Evolutionary conservation across 2,797 vertebrate genomes (phyloP), one percentile per base, ranked within the genome.

Genomic region (Sebastes iracundus): DNA sequence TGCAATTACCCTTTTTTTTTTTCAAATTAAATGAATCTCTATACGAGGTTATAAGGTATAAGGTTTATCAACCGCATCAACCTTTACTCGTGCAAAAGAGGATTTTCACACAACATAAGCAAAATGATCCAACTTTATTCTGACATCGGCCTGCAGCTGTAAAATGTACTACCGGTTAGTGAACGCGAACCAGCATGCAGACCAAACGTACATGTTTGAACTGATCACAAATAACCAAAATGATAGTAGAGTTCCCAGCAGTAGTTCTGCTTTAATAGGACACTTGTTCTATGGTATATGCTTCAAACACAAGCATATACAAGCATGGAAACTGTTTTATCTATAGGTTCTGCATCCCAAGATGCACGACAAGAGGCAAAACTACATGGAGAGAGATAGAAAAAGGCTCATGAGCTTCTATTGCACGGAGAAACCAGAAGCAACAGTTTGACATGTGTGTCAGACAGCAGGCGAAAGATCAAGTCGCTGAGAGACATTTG

Each of bases 401-500:
- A 2, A 62, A n/a, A 33, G 4, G 35, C 35, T 38, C 35, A 38
- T 38, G 4, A 58, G 42, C 25, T 6, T 7, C 42, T 58, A 53
- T n/a, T 82, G 66, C 38, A 2, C 68, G 1, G 38, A 76, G 30
- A 72, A 53, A 68, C 63, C 77, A 75, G 65, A 63, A 72, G 42
- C 3, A 75, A 66, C 73, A 42, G 81, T 69, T 80, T 77, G 85
- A 87, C 80, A 74, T 16, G 27, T 16, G 58, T 11, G 7, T 2
- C 67, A 25, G 60, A 53, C 59, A 16, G 27, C 63, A 49, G 68
- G 62, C 13, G 0, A 66, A 82, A 83, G 88, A 38, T 90, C 75
- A 73, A 79, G 80, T 32, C 14, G 53, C 30, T 59, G 85, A 87
- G n/a, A 84, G 83, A 75, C 3, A 12, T 73, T 58, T 77, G 23